A percentile compares a stretch with the other conserved stretches of the same genome.
Conservation (phyloP, 2,888 invertebrate species). For the Arenicola marina region DNA sequence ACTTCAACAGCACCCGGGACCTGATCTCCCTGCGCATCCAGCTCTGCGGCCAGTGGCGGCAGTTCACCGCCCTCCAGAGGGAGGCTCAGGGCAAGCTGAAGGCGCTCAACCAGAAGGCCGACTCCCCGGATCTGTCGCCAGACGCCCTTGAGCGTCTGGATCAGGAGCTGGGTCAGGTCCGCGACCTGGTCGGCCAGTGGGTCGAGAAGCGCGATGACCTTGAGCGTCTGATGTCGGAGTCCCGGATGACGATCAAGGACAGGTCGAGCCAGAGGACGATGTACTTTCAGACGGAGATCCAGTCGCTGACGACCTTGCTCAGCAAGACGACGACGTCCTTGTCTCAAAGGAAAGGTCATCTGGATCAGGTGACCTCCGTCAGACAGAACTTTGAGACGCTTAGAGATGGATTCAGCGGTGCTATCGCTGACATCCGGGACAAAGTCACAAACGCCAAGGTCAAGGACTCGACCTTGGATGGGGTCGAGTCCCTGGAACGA, state of each 20-base stretch:
- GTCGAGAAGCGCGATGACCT: conserved; percentile 39
- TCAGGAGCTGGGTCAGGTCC: conserved; percentile 72
- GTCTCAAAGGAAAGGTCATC: conserved; percentile 53
- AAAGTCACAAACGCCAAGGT: conserved; percentile 1
- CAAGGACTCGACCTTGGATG: conserved; percentile 12
- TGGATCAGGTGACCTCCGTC: conserved; percentile 64
- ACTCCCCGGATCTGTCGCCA: conserved; percentile 71
- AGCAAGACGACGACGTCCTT: conserved; percentile 14
- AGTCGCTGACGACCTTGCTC: conserved; percentile 33
- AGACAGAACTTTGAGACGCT: conserved; percentile 79
- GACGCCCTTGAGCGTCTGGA: conserved; percentile 74
- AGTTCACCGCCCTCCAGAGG: conserved; percentile 79
- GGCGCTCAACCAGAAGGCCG: conserved; percentile 79
- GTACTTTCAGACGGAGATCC: conserved; percentile 50
- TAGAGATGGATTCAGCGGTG: conserved; percentile 5
- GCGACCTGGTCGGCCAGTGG: conserved; percentile 55
- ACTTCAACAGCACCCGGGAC: not conserved
- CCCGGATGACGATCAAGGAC: conserved; percentile 53
- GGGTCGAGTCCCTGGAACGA: conserved; percentile 7
- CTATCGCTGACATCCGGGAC: conserved; percentile 7
- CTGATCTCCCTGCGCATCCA: conserved; percentile 22
- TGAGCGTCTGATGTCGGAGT: conserved; percentile 49
- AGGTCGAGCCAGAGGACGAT: conserved; percentile 50
- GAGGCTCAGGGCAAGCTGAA: conserved; percentile 79
- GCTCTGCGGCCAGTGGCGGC: conserved; percentile 68